Evolutionary conservation across 2,888 invertebrate genomes (phyloP).

Genomic region (Lasius platythorax): DNA sequence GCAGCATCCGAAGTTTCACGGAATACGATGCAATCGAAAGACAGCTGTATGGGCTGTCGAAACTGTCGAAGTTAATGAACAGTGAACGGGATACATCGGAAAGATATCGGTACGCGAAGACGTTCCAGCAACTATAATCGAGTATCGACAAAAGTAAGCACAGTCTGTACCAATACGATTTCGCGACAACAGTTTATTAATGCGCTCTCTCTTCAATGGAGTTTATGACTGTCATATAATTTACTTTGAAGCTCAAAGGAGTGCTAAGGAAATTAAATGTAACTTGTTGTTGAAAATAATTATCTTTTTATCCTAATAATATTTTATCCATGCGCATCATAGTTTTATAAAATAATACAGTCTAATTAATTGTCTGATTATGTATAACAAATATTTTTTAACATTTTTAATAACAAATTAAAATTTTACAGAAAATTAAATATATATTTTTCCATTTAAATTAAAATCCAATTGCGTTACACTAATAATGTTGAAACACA

Average conservation of each 20-base stretch:
- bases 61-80: conserved; percentile 43
- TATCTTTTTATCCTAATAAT: conserved; percentile 18
- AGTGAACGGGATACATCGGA: conserved; percentile 12
- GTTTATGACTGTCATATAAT: background rate
- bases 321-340: background rate
- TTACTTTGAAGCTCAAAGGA: background rate
- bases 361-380: background rate
- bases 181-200: conserved; percentile 7
- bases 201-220: background rate
- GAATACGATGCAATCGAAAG: conserved; percentile 21
- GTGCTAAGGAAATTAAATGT: conserved; percentile 11
- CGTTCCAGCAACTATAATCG: conserved; percentile 36
- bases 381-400: background rate
- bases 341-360: background rate
- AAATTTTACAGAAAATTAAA: background rate
- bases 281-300: background rate
- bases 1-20: conserved; percentile 40
- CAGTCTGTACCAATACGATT: background rate
- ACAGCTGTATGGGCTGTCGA: conserved; percentile 27
- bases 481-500: background rate
- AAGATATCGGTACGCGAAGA: conserved; percentile 41
- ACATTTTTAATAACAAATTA: background rate
- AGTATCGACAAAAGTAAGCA: conserved; percentile 36
- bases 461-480: background rate
- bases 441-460: background rate